A percentile compares a stretch with the other conserved stretches of the same genome.
Evolutionary conservation across 2,888 invertebrate species (phyloP).

Genomic region (Apomyelois bistriatella): DNA sequence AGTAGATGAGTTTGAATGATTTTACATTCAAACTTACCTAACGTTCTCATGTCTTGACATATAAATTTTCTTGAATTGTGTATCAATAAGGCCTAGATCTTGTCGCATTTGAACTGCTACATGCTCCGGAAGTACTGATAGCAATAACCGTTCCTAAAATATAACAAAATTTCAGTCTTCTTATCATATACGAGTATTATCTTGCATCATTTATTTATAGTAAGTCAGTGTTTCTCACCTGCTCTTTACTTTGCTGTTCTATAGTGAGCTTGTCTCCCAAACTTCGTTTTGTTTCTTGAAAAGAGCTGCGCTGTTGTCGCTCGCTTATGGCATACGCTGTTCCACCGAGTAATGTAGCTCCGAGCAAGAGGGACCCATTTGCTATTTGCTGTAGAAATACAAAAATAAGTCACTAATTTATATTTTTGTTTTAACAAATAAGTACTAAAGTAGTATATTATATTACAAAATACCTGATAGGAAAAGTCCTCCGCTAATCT

Average conservation of each 20-base stretch:
- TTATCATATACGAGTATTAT: background rate
- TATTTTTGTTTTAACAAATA: background rate
- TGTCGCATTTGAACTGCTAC: constrained; percentile 98
- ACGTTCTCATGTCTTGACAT: constrained; percentile 98
- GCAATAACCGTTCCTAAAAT: constrained; percentile 90
- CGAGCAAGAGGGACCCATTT: constrained; percentile 84
- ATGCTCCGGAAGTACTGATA: constrained; percentile 97
- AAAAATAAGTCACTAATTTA: background rate
- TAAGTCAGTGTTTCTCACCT: constrained; percentile 74
- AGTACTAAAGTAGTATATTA: background rate
- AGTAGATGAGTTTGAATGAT: too few species aligned
- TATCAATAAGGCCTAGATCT: constrained; percentile 94
- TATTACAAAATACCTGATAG: constrained; percentile 46
- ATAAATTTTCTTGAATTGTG: constrained; percentile 98
- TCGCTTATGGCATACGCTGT: constrained; percentile 84
- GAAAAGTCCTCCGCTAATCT: constrained; percentile 55
- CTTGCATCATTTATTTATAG: background rate
- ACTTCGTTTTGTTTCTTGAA: constrained; percentile 94
- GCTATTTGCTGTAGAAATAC: constrained; percentile 81
- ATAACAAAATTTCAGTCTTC: background rate
- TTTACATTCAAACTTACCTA: constrained; percentile 80
- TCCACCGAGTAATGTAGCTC: constrained; percentile 86
- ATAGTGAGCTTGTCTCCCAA: constrained; percentile 94
- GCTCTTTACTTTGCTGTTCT: constrained; percentile 95
- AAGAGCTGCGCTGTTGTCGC: constrained; percentile 92